Base-by-base conservation (phyloP, 2,797 vertebrate species). In the Luscinia luscinia region DNA sequence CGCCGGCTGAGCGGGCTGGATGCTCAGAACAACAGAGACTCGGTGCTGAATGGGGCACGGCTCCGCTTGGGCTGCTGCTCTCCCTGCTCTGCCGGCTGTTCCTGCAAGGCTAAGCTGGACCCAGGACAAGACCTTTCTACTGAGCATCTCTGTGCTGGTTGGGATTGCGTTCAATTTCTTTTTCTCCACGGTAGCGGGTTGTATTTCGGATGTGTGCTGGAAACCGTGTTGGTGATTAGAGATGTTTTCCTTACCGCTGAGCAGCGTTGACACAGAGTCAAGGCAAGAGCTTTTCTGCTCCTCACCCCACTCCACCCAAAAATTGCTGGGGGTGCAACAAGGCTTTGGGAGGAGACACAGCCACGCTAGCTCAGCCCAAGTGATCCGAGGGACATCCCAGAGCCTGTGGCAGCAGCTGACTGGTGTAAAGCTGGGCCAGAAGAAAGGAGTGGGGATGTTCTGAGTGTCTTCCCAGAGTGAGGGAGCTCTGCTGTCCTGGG, bases 61-160 rank as follows among this genome's bases (percentile, higher is more conserved):
- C 7, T 2, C 46, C 2, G 0, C 5, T 24, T 1, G 46, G 43
- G 27, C 9, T 2, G 38, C 4, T 27, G 70, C 6, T 32, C 32
- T 23, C 52, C 68, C 26, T 8, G 28, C 32, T 38, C 1, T 2
- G 1, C 9, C 2, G 5, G 15, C 11, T 9, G 11, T 2, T 57
- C 15, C 40, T 4, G 13, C 3, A 8, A 19, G 27, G 52, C 24
- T 38, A 1, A 43, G 45, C 61, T 46, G 59, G 43, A 34, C 8
- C 13, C 55, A 6, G 51, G 55, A 41, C 27, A 6, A 38, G 19
- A 27, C 7, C 4, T 27, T 12, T 6, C 3, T 6, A 1, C 32
- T 16, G 51, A 76, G 49, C 78, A 6, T 34, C 57, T 21, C 77
- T 46, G 6, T 40, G 30, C 46, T 54, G 16, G 7, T 49, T 58